Evolutionary conservation across 1,140 invertebrate species (phyloP), one percentile per base, ranked within the genome.

Genomic region (Leptinotarsa texana): DNA sequence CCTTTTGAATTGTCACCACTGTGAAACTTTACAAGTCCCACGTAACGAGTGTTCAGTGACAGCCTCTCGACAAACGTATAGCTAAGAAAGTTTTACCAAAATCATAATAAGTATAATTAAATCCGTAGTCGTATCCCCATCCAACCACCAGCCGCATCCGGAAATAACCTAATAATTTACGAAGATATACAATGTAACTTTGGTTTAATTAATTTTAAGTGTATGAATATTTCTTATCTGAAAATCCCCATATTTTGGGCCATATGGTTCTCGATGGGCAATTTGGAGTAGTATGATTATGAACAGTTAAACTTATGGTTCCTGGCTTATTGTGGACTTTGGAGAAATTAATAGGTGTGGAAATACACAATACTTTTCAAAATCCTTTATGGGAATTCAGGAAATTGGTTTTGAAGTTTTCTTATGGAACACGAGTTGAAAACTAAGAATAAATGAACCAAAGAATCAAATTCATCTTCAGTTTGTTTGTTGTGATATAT

Each of bases 281-380:
- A 78, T 76, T 76, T 73, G 69, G 69, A 70, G 62, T 18, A 72
- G 27, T 24, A 69, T 70, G 75, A 78, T 76, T 76, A 78, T 78
- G 73, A 78, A 78, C 75, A 73, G 73, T 65, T 78, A 70, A 76
- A 66, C 75, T 78, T 76, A 62, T 57, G 11, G 51, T 57, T 17
- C 13, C 51, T 57, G 51, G 17, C 65, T 73, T 76, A 71, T 72
- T 73, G 72, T 48, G 17, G 51, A 18, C 15, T 57, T 15, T 3
- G 0, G n/a, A 6, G 51, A 57, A 57, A 8, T 17, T 2, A 17
- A 3, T 57, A 57, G 4, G n/a, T 15, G 17, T 57, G n/a, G 15
- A 4, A 57, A 17, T 57, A 57, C 15, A n/a, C 51, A 13, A n/a
- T n/a, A 4, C 49, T 13, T 51, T 51, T 24, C 3, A 27, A 27